Evolutionary conservation across 2,797 vertebrate genomes (phyloP).

Genomic region (Arrhamphus sclerolepis): DNA sequence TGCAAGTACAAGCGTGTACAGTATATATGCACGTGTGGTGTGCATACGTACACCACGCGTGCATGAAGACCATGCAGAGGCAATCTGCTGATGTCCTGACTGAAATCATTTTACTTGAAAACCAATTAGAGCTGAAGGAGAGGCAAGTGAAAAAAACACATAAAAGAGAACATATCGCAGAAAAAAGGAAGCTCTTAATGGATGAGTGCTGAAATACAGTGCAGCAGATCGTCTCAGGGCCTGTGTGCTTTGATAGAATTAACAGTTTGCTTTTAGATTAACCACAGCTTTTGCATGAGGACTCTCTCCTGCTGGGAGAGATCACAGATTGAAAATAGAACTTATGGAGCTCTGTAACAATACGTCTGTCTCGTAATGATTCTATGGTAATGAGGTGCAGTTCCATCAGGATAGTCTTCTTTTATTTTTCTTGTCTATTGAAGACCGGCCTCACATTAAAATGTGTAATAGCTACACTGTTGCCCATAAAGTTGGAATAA

Average conservation of each 20-base stretch:
- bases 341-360: conserved; percentile 18
- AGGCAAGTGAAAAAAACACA: conserved; percentile 36
- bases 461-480: conserved; percentile 4
- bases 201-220: conserved; percentile 30
- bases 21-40: neutral
- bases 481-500: neutral
- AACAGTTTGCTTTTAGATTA: conserved; percentile 47
- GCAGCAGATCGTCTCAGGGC: conserved; percentile 27
- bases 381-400: conserved; percentile 5
- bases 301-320: conserved; percentile 37
- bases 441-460: neutral
- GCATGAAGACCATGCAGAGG: conserved; percentile 25
- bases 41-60: neutral
- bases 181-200: conserved; percentile 38
- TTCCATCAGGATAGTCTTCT: neutral
- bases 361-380: conserved; percentile 16
- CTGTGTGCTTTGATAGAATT: conserved; percentile 51
- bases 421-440: neutral
- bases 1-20: neutral
- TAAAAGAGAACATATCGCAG: conserved; percentile 38
- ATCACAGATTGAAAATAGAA: conserved; percentile 29
- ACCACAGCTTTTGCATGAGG: conserved; percentile 19
- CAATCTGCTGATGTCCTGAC: conserved; percentile 68
- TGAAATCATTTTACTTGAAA: conserved; percentile 76
- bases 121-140: conserved; percentile 69